Evolutionary conservation across 1,140 invertebrate genomes (phyloP), one percentile per base, ranked within the genome.

Genomic region (Zaprionus lachaisei): DNA sequence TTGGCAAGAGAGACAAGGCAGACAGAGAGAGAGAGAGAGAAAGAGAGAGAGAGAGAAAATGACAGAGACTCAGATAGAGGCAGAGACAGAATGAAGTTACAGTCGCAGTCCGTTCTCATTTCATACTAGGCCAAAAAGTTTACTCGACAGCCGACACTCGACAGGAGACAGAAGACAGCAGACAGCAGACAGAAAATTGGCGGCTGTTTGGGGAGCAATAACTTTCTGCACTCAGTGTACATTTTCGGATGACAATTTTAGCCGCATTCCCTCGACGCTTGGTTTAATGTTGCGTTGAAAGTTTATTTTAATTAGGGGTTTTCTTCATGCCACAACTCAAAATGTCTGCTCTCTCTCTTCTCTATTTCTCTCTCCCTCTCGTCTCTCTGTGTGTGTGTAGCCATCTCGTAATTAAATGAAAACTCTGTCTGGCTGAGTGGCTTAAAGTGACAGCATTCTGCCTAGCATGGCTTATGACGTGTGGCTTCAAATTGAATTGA

Each of bases 281-380:
- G 64, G 68, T 64, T 80, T 73, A 80, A 80, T 69, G 64, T 80
- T 72, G 69, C 77, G 74, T 77, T 68, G 51, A 77, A 80, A 80
- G 77, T 80, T 80, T 80, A 77, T 80, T 80, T 80, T 77, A 80
- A 80, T 80, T 77, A 73, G 68, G 38, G 60, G 28, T 77, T 68
- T 44, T 67, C 26, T 68, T 49, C 47, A 51, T 49, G 56, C 56
- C 71, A 67, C 38, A 72, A 28, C 44, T 44, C 26, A 51, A 65
- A 65, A 34, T 64, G n/a, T 17, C 24, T 55, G 22, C 31, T 34
- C 31, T 3, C 31, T 4, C 31, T 56, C 17, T 64, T 49, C 5
- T 41, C 14, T 34, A 3, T 31, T 5, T 28, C 12, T 20, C 11
- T 37, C 6, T 22, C 17, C 12, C 4, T 31, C 3, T 54, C 20